phyloP scores from a whole-genome alignment of 2,888 invertebrate species.

The Sminthurinus aureus region DNA sequence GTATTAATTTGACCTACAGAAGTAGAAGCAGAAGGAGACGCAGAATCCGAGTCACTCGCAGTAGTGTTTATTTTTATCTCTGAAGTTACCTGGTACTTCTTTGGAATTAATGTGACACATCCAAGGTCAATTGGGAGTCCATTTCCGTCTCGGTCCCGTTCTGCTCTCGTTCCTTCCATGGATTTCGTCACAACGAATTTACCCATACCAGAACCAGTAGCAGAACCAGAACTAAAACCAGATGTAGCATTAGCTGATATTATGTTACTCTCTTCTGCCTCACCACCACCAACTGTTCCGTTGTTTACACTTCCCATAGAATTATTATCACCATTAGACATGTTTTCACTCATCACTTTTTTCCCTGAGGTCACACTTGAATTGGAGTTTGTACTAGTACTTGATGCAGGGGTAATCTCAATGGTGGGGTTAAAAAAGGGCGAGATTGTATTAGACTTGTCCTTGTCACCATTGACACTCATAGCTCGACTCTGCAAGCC shows the following conservation, averaged over 20 bases:
- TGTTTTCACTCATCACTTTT: background rate
- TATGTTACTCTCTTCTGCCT: background rate
- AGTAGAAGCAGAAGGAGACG: no score
- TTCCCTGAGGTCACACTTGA: background rate
- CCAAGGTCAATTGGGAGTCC: constrained; percentile 44
- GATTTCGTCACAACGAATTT: background rate
- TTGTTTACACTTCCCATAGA: background rate
- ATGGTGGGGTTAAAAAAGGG: constrained; percentile 46
- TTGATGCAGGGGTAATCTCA: constrained; percentile 56
- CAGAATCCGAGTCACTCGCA: background rate
- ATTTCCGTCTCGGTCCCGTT: background rate
- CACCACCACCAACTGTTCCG: background rate
- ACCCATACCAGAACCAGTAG: background rate
- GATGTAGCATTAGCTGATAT: background rate
- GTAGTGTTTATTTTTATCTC: constrained; percentile 23
- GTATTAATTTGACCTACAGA: background rate
- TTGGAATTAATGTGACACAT: constrained; percentile 53
- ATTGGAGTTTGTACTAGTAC: background rate
- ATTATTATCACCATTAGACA: no score
- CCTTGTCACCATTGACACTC: background rate
- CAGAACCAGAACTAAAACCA: background rate
- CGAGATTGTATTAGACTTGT: background rate
- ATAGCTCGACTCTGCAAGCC: background rate
- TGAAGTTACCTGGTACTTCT: constrained; percentile 52
- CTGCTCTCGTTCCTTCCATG: background rate